Evolutionary conservation across 2,888 invertebrate genomes (phyloP), one percentile per base, ranked within the genome.

Genomic region (Hymenopus coronatus): DNA sequence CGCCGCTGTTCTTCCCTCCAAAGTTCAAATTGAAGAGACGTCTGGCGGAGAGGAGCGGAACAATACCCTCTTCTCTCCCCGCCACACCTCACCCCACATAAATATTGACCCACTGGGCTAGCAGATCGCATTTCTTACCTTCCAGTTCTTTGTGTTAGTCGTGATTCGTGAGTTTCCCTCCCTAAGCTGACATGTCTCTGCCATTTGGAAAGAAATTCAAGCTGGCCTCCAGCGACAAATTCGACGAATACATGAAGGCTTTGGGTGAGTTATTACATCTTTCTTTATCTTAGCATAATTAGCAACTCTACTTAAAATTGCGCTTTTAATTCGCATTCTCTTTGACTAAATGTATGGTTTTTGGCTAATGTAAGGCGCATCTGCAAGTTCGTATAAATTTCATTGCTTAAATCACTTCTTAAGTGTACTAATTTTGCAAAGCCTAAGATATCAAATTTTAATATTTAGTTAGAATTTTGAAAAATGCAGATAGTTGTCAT

Each of bases 241-340:
- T 98, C 93, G 98, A 98, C 92, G 97, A 97, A 90, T 97, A 97
- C 94, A 97, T 98, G 97, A 97, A 97, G 94, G 95, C 96, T 87
- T 93, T 97, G 91, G 97, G 97, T 97, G 92, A 96, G 96, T 94
- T 40, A 81, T 54, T 86, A 28, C 84, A 28, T 46, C 89, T 89
- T 87, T 15, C 82, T 82, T 28, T 33, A 30, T 28, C 3, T 28
- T 83, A 82, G 8, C 89, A 27, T 20, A 30, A 25, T 85, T 93
- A 90, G 92, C 93, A 28, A 92, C 92, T 91, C 91, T 33, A 8
- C 33, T 33, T 33, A 33, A 1, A 40, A 0, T 40, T 40, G 0
- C 12, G 12, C 6, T 9, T 12, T 40, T 9, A 40, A 40, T 40
- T 12, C 40, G 0, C 1, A 12, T 9, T 40, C 12, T 9, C 12